Evolutionary conservation across 37 sponge, comb jelly and placozoan species (phyloP).

Genomic region (Cladorhizidae sp.): DNA sequence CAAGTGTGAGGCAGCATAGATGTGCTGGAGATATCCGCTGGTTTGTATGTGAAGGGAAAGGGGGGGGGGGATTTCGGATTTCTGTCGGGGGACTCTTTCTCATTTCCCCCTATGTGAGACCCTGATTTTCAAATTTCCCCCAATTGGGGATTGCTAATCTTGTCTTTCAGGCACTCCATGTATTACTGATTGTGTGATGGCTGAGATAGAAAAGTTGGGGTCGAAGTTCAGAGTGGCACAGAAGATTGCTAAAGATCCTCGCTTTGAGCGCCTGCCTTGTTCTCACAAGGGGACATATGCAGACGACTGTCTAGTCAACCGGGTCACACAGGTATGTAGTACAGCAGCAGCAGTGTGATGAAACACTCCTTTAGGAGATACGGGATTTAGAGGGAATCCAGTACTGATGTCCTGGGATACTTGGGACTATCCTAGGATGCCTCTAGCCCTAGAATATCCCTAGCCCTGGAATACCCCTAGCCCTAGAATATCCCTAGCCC

Average conservation of each 20-base stretch:
- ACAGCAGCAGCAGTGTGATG: not conserved
- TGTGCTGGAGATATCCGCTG: not conserved
- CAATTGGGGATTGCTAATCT: too few species aligned
- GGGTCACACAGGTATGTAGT: slow-evolving; percentile 81
- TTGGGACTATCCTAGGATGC: too few species aligned
- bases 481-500: too few species aligned
- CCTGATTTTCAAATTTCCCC: not conserved
- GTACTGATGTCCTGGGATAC: too few species aligned
- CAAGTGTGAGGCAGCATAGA: slow-evolving; percentile 69
- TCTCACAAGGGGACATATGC: slow-evolving; percentile 98
- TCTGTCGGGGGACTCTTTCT: too few species aligned
- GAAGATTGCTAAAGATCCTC: slow-evolving; percentile 90
- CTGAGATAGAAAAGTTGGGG: slow-evolving; percentile 96
- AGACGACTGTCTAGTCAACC: slow-evolving; percentile 96
- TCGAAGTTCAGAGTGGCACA: slow-evolving; percentile 95
- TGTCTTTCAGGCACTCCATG: slow-evolving; percentile 81
- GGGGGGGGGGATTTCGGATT: too few species aligned
- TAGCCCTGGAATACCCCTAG: too few species aligned
- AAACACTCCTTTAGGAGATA: too few species aligned
- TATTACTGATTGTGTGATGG: slow-evolving; percentile 99
- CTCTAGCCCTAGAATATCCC: too few species aligned
- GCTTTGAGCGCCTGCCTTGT: slow-evolving; percentile 95
- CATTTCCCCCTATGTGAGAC: too few species aligned
- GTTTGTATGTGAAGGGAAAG: too few species aligned
- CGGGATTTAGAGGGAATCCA: too few species aligned